Evolutionary conservation across 2,113 vertebrate genomes (phyloP).

Genomic region (Cephalopterus ornatus): DNA sequence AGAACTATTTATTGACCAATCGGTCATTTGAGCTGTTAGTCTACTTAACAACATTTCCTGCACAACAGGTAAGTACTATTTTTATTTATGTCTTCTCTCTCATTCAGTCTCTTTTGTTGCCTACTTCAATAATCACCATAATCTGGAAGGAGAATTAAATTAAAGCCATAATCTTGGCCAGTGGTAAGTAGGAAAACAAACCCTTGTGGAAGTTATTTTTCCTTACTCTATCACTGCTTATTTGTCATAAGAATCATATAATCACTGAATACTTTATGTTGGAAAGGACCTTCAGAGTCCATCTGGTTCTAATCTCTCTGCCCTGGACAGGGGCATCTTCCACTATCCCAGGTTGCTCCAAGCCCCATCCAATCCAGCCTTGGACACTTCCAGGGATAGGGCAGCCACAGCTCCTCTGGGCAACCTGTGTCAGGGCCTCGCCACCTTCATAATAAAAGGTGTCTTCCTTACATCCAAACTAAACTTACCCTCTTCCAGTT

Average conservation of each 20-base stretch:
- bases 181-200: background rate
- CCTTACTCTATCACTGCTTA: background rate
- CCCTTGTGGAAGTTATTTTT: background rate
- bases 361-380: fast-evolving
- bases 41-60: background rate
- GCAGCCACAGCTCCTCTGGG: no score
- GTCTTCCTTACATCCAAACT: background rate
- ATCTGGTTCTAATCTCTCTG: background rate
- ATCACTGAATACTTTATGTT: background rate
- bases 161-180: background rate
- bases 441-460: background rate
- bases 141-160: background rate
- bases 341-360: fast-evolving
- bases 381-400: background rate
- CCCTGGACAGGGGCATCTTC: background rate
- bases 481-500: background rate
- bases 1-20: background rate
- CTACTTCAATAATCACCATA: background rate
- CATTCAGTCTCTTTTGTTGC: background rate
- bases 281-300: background rate
- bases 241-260: background rate
- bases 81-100: background rate
- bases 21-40: background rate
- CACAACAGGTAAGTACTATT: background rate
- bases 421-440: no score